Conservation (phyloP, 2,113 vertebrate genomes). For the Entomyzon cyanotis region DNA sequence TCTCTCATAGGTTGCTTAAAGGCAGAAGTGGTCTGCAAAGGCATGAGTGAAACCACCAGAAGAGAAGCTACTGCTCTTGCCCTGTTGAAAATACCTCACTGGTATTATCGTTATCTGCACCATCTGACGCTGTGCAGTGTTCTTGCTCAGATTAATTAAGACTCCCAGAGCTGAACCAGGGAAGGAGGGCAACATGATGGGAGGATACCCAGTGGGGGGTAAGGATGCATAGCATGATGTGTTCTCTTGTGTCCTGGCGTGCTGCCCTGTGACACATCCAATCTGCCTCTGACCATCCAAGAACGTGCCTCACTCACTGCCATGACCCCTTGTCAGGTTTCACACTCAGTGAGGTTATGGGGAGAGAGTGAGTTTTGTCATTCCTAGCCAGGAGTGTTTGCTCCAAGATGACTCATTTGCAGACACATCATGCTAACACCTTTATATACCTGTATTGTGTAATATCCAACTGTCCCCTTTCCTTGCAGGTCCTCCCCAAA, state of each 20-base stretch:
- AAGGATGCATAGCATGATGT: neutral
- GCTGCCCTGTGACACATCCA: neutral
- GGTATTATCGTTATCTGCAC: rapidly evolving
- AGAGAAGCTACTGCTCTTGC: neutral
- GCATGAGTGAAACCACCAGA: neutral
- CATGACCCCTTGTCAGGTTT: neutral
- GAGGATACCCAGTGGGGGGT: rapidly evolving
- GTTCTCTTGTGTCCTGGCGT: neutral
- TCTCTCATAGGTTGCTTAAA: neutral
- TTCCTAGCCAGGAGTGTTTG: neutral
- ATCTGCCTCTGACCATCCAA: neutral
- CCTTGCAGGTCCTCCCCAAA: neutral
- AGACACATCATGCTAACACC: rapidly evolving
- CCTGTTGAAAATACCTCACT: neutral
- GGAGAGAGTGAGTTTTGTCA: rapidly evolving
- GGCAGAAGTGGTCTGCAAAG: neutral
- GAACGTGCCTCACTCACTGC: neutral
- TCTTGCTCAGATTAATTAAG: neutral
- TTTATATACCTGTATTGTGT: neutral
- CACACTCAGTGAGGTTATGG: rapidly evolving
- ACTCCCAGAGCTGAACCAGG: neutral
- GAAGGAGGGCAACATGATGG: neutral
- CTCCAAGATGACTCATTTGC: neutral
- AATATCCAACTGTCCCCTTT: neutral
- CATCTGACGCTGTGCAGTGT: neutral